Base-by-base conservation (phyloP, 2,113 vertebrate species). In the Phrynosoma platyrhinos region DNA sequence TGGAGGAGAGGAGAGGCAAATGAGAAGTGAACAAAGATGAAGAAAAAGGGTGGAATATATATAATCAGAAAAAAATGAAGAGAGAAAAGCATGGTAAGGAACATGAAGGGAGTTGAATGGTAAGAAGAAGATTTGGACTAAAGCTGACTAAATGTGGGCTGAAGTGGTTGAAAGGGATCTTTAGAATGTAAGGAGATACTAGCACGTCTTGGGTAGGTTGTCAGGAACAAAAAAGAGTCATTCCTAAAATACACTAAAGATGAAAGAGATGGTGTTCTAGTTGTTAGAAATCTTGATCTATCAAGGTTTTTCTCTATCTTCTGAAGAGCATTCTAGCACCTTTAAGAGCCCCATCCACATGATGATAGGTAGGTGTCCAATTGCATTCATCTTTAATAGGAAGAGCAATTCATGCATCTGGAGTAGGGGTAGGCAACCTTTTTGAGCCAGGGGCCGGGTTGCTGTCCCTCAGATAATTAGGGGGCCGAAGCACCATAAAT, bases 221-320 rank as follows among this genome's bases (percentile, higher is more conserved):
- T 69, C 6, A 64, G 0, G 14, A n/a, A n/a, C n/a, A 0, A n/a
- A 36, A 5, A 23, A 4, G 2, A n/a, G 52, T 23, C 1, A 1
- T 66, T 20, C 13, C 79, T 5, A 64, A 84, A 23, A 16, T 90
- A 84, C 13, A 0, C 40, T 72, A 2, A 18, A 18, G 81, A 42
- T 82, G 79, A 66, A 77, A 80, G 30, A 40, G 40, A 90, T 14
- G 62, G 40, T n/a, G 7, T 80, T 68, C 23, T 75, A 40, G 58
- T 12, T 0, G 58, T 72, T 0, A 0, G 30, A 12, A 66, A 23
- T 89, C 32, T 71, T n/a, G 10, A 30, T 7, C 20, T 91, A 68
- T 12, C 16, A 55, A 88, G 32, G 9, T 89, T 88, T 88, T 30
- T 88, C 83, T 68, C 78, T 14, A 18, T 74, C n/a, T 74, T 36